These are phyloP conservation scores for Montipora cactus DNA, from an alignment of 64 coral and sea anemone species.

Conservation along the genomic window DNA sequence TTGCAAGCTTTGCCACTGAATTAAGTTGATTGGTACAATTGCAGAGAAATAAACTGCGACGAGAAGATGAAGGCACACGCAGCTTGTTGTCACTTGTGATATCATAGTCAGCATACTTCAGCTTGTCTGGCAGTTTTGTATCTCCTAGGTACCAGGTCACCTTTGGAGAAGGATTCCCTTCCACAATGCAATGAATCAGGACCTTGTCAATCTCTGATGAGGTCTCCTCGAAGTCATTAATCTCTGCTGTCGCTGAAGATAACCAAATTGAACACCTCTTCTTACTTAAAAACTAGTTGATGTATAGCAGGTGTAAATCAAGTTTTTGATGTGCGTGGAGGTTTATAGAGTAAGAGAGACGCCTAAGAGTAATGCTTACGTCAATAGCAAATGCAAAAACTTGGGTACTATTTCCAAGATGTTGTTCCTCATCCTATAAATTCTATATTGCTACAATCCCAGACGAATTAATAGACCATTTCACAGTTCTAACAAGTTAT, in stretches of 20 bases:
- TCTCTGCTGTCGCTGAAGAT: neutral
- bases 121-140: constrained; percentile 40
- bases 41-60: constrained; percentile 66
- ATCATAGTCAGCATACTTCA: constrained; percentile 51
- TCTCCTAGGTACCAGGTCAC: constrained; percentile 74
- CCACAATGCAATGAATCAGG: constrained; percentile 60
- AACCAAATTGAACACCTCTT: neutral
- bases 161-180: constrained; percentile 55
- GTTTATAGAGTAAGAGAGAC: no score
- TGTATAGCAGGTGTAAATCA: neutral
- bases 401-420: no score
- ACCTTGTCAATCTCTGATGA: neutral
- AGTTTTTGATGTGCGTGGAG: no score
- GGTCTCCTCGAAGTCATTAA: constrained; percentile 55
- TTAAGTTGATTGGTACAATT: constrained; percentile 67
- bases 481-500: no score
- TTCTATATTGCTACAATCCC: no score
- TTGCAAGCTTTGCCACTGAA: constrained; percentile 63
- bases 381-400: no score
- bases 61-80: constrained; percentile 22
- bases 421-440: no score
- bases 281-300: constrained; percentile 1
- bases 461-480: no score
- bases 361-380: no score
- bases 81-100: constrained; percentile 57